phyloP scores from a whole-genome alignment of 2,888 invertebrate species.

The Cephonodes hylas region DNA sequence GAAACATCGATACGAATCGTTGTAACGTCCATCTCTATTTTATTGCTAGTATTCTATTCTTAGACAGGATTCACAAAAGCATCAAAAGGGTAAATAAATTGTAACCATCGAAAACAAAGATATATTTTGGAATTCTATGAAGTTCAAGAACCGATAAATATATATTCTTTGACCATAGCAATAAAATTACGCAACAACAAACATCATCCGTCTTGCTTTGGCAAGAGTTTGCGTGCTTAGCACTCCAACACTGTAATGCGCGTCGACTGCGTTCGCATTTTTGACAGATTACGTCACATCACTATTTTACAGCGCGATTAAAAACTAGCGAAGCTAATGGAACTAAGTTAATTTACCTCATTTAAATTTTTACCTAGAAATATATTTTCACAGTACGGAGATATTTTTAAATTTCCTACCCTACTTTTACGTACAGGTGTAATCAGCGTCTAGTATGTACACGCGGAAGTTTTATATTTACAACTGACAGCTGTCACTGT shows the following conservation, averaged over 20 bases:
- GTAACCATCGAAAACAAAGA: neutral
- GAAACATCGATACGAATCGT: too few relatives aligned
- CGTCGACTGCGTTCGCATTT: neutral
- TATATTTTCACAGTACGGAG: too few relatives aligned
- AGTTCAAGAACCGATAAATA: neutral
- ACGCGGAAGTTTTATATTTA: neutral
- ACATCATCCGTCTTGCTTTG: conserved; percentile 35
- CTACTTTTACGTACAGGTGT: too few relatives aligned
- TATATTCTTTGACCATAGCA: neutral
- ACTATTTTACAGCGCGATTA: neutral
- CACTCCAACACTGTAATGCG: conserved; percentile 20
- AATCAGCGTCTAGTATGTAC: neutral
- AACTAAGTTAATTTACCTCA: too few relatives aligned
- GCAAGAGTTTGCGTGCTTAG: conserved; percentile 39
- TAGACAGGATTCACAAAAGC: too few relatives aligned
- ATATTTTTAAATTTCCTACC: too few relatives aligned
- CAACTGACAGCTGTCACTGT: neutral
- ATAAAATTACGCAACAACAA: conserved; percentile 3
- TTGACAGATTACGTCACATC: neutral
- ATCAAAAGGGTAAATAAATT: neutral
- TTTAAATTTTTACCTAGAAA: too few relatives aligned
- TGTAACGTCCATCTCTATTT: too few relatives aligned
- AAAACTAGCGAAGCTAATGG: neutral
- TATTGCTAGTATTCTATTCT: too few relatives aligned
- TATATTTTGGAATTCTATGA: neutral